These are phyloP conservation scores for Drosophila eohydei DNA, from an alignment of 2,888 invertebrate genomes.

Conservation along the genomic window DNA sequence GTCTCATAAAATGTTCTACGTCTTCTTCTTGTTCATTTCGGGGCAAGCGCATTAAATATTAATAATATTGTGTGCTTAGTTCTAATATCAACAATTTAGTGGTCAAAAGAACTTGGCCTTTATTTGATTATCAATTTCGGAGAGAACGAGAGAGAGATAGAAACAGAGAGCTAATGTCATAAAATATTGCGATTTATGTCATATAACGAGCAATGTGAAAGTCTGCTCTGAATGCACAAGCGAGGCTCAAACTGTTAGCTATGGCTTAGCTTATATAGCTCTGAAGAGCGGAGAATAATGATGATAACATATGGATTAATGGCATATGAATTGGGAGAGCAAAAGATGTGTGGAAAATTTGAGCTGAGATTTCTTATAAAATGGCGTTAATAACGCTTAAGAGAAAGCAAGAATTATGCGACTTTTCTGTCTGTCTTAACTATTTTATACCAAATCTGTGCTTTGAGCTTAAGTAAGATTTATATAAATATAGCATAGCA, in stretches of 20 bases:
- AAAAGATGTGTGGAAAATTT: neutral
- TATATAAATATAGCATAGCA: too few relatives aligned
- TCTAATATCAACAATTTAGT: constrained; percentile 67
- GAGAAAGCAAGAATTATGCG: neutral
- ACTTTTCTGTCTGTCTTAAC: neutral
- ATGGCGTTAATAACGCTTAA: neutral
- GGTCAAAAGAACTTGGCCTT: constrained; percentile 17
- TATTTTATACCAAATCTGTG: neutral
- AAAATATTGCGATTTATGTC: constrained; percentile 51
- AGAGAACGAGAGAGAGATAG: neutral
- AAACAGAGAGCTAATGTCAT: constrained; percentile 32
- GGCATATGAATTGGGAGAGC: neutral
- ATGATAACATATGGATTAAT: neutral
- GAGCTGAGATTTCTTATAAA: neutral
- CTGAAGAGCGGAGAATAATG: neutral
- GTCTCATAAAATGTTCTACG: constrained; percentile 51
- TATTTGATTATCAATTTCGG: constrained; percentile 60
- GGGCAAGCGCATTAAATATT: constrained; percentile 74
- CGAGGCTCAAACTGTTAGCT: neutral
- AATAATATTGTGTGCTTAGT: constrained; percentile 72
- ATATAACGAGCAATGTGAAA: constrained; percentile 1
- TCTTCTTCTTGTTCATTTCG: constrained; percentile 13
- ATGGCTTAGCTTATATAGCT: neutral
- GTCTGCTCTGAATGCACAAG: constrained; percentile 5
- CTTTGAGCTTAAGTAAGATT: neutral